phyloP scores from a whole-genome alignment of 2,888 invertebrate species.

The Acholoe squamosa region DNA sequence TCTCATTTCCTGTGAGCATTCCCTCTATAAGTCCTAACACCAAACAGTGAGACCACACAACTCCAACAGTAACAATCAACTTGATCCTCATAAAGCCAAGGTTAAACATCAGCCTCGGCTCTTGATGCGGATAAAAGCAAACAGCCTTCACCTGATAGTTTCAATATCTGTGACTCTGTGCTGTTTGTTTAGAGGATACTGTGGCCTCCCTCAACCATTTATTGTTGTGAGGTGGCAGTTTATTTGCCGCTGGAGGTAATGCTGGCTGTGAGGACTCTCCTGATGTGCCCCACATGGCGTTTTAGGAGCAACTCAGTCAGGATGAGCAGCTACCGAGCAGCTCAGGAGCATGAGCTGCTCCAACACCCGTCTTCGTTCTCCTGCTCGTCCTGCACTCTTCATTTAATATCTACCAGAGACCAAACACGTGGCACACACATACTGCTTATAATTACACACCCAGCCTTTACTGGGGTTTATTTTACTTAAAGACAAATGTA shows the following conservation, averaged over 20 bases:
- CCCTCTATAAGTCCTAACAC: too few relatives aligned
- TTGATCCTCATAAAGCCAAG: background rate
- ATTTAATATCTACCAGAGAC: background rate
- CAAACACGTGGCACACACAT: background rate
- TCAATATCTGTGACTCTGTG: conserved; percentile 18
- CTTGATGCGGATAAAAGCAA: conserved; percentile 6
- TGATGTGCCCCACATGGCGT: conserved; percentile 26
- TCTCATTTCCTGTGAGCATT: too few relatives aligned
- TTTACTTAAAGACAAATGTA: too few relatives aligned
- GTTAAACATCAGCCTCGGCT: background rate
- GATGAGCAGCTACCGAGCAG: background rate
- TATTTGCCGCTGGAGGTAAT: conserved; percentile 43
- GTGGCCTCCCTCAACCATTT: background rate
- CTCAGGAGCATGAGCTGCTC: background rate
- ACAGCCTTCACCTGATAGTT: conserved; percentile 45
- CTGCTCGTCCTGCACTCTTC: background rate
- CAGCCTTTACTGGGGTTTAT: background rate
- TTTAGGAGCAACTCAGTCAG: too few relatives aligned
- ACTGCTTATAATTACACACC: conserved; percentile 10
- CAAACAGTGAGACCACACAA: too few relatives aligned
- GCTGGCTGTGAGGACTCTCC: background rate
- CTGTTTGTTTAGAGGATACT: conserved; percentile 41
- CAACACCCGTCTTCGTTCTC: background rate
- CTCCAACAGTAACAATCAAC: too few relatives aligned
- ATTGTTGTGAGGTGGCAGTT: conserved; percentile 51